Percentiles rank a stretch among this genome's conserved stretches.
phyloP scores from a whole-genome alignment of 2,888 invertebrate species.

The Eueremaeus valkanovi region DNA sequence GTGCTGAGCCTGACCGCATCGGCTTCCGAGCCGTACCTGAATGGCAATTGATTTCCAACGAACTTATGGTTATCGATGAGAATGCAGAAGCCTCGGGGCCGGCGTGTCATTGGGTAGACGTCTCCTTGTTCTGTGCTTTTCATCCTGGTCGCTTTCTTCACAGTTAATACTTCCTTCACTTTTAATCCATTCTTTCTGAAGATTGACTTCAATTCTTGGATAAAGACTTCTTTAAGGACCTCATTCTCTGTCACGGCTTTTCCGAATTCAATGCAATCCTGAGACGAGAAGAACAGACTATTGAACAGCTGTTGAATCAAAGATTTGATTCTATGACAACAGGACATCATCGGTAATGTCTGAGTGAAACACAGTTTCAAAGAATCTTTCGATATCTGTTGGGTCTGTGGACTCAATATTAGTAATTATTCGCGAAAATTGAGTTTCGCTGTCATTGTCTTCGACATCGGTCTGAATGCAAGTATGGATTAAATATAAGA shows the following conservation, averaged over 20 bases:
- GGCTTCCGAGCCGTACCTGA: conserved; percentile 13
- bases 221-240: background rate
- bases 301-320: background rate
- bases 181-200: too few species aligned
- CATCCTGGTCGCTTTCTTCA: background rate
- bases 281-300: background rate
- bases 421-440: background rate
- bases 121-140: background rate
- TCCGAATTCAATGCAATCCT: too few species aligned
- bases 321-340: background rate
- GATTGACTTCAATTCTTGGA: background rate
- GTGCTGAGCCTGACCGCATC: conserved; percentile 22
- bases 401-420: background rate
- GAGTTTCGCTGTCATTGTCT: background rate
- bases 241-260: background rate
- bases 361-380: background rate
- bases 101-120: conserved; percentile 34
- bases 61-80: conserved; percentile 39
- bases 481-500: background rate
- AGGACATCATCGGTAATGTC: background rate
- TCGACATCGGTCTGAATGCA: background rate
- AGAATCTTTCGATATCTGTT: background rate
- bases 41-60: background rate
- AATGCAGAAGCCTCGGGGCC: conserved; percentile 36
- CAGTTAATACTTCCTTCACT: background rate